A percentile compares a stretch with the other conserved stretches of the same genome.
These are phyloP conservation scores for Petrocephalus schoutedeni DNA, from an alignment of 2,797 vertebrate species.

Conservation along the genomic window DNA sequence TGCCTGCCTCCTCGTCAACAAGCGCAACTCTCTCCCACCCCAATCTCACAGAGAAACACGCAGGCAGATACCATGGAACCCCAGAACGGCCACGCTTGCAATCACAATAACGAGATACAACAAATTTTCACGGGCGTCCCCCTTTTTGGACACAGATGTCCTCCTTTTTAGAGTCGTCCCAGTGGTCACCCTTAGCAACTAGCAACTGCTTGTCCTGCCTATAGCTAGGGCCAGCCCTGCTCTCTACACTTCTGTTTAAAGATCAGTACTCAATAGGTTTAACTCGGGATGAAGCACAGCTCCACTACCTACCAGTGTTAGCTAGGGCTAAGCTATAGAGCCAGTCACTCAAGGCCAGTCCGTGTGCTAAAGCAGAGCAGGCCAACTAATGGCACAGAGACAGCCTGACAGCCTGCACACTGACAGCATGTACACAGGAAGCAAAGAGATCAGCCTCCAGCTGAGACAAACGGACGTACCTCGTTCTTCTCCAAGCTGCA, in stretches of 20 bases:
- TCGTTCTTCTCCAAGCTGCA: conserved; percentile 97
- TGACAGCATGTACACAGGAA: background rate
- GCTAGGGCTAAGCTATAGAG: background rate
- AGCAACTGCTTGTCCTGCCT: background rate
- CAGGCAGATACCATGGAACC: background rate
- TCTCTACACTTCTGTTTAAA: background rate
- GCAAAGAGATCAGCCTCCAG: background rate
- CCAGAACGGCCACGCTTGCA: background rate
- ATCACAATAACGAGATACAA: background rate
- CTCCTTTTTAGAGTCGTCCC: background rate
- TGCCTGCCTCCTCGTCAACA: background rate
- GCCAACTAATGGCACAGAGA: background rate
- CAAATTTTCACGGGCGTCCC: background rate
- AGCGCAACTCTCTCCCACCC: background rate
- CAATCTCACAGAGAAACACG: background rate
- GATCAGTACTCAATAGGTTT: background rate
- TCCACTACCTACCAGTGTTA: background rate
- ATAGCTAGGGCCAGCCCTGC: background rate
- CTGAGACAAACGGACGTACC: conserved; percentile 53
- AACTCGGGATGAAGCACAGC: background rate
- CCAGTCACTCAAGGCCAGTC: background rate
- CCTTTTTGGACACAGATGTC: background rate
- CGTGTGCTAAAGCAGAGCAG: background rate
- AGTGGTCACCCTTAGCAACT: background rate
- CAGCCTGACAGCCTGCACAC: background rate